phyloP scores from a whole-genome alignment of 2,888 invertebrate genomes.

The Pachydiplax longipennis region DNA sequence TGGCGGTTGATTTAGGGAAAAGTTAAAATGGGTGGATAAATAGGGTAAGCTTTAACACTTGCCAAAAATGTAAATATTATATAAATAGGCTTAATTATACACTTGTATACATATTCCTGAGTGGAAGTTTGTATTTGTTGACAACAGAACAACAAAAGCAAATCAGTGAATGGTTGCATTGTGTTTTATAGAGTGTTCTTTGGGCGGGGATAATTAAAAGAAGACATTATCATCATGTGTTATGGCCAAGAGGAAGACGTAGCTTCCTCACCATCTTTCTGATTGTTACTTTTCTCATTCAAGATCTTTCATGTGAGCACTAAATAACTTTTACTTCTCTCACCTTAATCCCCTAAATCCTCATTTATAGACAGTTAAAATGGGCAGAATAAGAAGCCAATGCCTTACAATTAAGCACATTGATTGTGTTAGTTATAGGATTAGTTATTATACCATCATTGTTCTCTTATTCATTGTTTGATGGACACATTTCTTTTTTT shows the following conservation, averaged over 20 bases:
- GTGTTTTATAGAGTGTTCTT: conserved; percentile 41
- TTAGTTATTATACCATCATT: neutral
- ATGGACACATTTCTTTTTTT: neutral
- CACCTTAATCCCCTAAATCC: neutral
- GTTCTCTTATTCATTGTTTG: conserved; percentile 18
- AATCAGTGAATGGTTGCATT: conserved; percentile 35
- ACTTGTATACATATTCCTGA: conserved; percentile 41
- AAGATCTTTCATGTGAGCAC: conserved; percentile 10
- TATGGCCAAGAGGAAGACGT: neutral
- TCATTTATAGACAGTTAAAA: neutral
- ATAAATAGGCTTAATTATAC: conserved; percentile 34
- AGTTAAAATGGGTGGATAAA: conserved; percentile 6
- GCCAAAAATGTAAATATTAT: conserved; percentile 31
- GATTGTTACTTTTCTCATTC: neutral
- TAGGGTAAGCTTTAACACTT: conserved; percentile 14
- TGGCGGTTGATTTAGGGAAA: conserved; percentile 23
- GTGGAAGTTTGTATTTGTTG: conserved; percentile 32
- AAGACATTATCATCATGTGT: neutral
- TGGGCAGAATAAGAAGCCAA: neutral
- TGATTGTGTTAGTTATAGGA: conserved; percentile 15
- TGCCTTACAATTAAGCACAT: neutral
- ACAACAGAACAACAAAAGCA: neutral
- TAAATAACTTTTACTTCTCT: neutral
- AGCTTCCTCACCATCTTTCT: conserved; percentile 16
- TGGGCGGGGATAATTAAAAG: conserved; percentile 26